Percentiles rank a stretch among this genome's conserved stretches.
Conservation (phyloP, 2,888 invertebrate genomes). For the Cryptosula pallasiana region DNA sequence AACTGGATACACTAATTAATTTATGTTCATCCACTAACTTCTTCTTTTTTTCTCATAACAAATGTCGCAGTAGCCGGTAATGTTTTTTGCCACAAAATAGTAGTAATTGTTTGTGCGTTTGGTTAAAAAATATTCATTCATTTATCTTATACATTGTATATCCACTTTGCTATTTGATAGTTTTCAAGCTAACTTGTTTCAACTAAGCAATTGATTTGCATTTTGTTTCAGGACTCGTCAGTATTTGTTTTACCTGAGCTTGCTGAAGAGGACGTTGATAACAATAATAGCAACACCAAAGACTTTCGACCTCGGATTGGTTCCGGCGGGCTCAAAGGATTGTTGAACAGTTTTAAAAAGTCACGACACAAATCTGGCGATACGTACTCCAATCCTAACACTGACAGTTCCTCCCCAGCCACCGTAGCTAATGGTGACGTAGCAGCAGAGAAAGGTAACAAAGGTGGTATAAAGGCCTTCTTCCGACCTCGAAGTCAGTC, state of each 20-base stretch:
- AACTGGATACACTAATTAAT: no score
- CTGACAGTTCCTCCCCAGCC: not conserved
- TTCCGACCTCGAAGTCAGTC: conserved; percentile 24
- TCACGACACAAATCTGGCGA: conserved; percentile 1
- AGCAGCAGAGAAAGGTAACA: not conserved
- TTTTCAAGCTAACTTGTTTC: no score
- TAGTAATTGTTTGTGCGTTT: no score
- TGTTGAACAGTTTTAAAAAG: conserved; percentile 9
- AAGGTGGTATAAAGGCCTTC: conserved; percentile 20
- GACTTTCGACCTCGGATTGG: conserved; percentile 7
- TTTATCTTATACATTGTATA: no score
- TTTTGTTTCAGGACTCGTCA: not conserved
- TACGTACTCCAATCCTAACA: not conserved
- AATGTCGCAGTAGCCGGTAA: no score
- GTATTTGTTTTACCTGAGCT: not conserved
- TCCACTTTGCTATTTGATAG: no score
- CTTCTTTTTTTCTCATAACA: no score
- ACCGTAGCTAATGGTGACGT: conserved; percentile 16
- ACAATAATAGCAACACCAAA: conserved; percentile 2
- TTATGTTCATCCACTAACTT: no score
- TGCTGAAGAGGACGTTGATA: conserved; percentile 10
- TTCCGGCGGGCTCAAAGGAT: not conserved
- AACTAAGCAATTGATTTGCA: no score
- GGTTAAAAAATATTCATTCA: no score
- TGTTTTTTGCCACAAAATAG: no score